phyloP scores from a whole-genome alignment of 2,113 vertebrate genomes.

The Sinocyclocheilus grahami region DNA sequence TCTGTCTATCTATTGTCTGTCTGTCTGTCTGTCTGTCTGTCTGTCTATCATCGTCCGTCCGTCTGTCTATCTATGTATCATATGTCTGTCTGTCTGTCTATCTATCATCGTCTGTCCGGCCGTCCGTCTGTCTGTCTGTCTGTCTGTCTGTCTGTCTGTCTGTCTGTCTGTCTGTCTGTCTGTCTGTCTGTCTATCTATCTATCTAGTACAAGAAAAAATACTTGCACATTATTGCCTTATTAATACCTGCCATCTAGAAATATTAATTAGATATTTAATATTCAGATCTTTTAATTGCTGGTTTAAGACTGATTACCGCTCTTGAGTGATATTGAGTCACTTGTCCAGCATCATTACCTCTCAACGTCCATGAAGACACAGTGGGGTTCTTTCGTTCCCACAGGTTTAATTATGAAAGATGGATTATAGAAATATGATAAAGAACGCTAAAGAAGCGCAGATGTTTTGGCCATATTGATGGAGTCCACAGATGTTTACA shows the following conservation, averaged over 20 bases:
- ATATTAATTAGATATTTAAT: background rate
- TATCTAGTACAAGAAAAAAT: background rate
- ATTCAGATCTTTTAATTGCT: background rate
- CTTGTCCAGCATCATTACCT: constrained; percentile 44
- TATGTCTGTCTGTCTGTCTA: too few species aligned
- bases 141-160: too few species aligned
- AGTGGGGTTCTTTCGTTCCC: constrained; percentile 47
- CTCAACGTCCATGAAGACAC: constrained; percentile 49
- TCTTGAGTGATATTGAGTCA: constrained; percentile 21
- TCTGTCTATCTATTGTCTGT: too few species aligned
- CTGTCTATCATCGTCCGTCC: too few species aligned
- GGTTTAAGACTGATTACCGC: background rate
- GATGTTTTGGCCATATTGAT: constrained; percentile 59
- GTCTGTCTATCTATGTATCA: too few species aligned
- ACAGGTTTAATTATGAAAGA: constrained; percentile 63
- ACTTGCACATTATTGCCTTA: too few species aligned
- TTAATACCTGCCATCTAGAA: background rate
- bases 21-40: too few species aligned
- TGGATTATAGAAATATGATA: constrained; percentile 54
- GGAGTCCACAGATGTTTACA: constrained; percentile 55
- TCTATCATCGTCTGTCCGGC: too few species aligned
- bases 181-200: too few species aligned
- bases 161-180: too few species aligned
- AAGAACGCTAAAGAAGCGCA: constrained; percentile 53
- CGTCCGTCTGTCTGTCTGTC: too few species aligned